These are phyloP conservation scores for Metalampra italica DNA, from an alignment of 2,888 invertebrate species.

Conservation along the genomic window DNA sequence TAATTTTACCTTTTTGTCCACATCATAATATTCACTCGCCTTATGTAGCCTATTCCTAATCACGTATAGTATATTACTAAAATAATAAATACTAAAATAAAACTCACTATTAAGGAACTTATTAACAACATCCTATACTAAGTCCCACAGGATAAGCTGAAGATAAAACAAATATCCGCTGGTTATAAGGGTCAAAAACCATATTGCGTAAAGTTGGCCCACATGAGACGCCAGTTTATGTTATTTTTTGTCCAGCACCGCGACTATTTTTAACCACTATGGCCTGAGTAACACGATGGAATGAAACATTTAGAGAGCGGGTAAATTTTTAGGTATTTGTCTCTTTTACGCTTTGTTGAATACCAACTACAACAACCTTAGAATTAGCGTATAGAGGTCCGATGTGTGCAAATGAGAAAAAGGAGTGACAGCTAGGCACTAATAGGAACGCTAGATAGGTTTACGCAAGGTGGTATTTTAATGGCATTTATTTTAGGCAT, in stretches of 20 bases:
- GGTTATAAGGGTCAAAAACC: slow-evolving; percentile 72
- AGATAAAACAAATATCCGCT: slow-evolving; percentile 73
- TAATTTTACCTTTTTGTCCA: too few relatives aligned
- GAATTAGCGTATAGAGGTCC: too few relatives aligned
- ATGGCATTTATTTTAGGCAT: too few relatives aligned
- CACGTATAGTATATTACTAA: too few relatives aligned
- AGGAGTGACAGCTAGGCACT: too few relatives aligned
- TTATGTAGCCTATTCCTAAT: not conserved
- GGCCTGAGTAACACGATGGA: slow-evolving; percentile 29
- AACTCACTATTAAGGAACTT: not conserved
- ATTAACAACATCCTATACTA: slow-evolving; percentile 17
- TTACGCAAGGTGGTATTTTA: too few relatives aligned
- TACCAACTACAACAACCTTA: not conserved
- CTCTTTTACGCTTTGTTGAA: not conserved
- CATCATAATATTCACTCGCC: not conserved
- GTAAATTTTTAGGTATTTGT: slow-evolving; percentile 7
- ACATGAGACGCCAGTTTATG: slow-evolving; percentile 49
- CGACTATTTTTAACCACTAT: slow-evolving; percentile 62
- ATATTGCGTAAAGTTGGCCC: slow-evolving; percentile 72
- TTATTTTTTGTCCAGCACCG: slow-evolving; percentile 64
- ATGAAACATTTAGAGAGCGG: slow-evolving; percentile 8
- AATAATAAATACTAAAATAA: too few relatives aligned
- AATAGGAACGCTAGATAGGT: too few relatives aligned
- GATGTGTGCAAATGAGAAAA: too few relatives aligned
- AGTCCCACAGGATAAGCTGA: slow-evolving; percentile 59